Percentiles rank a stretch among this genome's conserved stretches.
These are phyloP conservation scores for Tachysurus vachellii DNA, from an alignment of 2,113 vertebrate genomes.

Conservation along the genomic window DNA sequence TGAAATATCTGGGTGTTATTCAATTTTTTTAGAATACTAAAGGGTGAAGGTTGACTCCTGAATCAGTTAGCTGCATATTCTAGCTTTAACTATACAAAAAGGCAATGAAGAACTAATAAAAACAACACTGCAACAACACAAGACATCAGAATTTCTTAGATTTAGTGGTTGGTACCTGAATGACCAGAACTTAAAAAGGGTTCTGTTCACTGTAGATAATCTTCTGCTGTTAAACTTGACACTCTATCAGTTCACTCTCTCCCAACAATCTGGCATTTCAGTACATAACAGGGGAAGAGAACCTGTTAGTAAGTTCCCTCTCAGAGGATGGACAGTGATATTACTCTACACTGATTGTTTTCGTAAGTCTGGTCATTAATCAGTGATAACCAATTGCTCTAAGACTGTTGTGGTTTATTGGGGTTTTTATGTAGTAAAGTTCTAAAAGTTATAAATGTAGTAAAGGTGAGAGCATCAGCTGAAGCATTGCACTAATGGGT, in stretches of 20 bases:
- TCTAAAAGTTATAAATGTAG: background rate
- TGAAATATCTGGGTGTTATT: background rate
- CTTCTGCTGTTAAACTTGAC: background rate
- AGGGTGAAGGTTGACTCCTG: background rate
- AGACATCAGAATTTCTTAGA: background rate
- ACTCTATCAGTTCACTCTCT: background rate
- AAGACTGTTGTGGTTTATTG: background rate
- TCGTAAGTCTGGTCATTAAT: no score
- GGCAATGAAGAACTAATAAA: background rate
- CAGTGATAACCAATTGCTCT: no score
- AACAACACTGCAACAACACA: no score
- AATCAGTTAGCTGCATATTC: background rate
- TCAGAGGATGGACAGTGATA: background rate
- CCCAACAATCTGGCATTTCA: background rate
- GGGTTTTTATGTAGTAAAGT: background rate
- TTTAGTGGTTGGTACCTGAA: background rate
- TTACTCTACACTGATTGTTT: background rate
- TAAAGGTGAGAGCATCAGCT: background rate
- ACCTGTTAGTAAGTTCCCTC: background rate
- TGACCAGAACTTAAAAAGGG: background rate
- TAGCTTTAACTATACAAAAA: background rate
- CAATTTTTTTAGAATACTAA: slow-evolving; percentile 4
- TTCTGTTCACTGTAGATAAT: background rate
- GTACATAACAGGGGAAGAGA: background rate
- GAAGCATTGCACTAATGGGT: background rate